phyloP scores from a whole-genome alignment of 2,888 invertebrate species.

The Pristionchus fissidentatus region DNA sequence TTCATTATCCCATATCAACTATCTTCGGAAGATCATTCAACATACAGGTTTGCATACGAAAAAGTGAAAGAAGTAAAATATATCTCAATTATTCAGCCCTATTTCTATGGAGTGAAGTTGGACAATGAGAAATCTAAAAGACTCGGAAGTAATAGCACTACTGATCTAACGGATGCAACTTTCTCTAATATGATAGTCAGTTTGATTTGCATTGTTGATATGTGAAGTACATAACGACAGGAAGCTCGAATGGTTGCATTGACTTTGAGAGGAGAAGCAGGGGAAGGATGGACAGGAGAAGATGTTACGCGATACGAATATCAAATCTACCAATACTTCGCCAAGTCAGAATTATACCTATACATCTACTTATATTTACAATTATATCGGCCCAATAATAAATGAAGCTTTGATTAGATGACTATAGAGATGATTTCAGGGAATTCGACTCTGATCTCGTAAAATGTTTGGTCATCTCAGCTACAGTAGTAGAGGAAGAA shows the following conservation, averaged over 20 bases:
- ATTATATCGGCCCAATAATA: too few species aligned
- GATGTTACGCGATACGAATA: conserved; percentile 69
- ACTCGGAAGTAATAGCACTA: neutral
- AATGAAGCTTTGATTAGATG: neutral
- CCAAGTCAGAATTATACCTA: conserved; percentile 53
- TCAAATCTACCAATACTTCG: conserved; percentile 68
- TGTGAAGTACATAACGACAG: neutral
- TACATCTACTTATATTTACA: too few species aligned
- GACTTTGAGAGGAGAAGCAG: conserved; percentile 67
- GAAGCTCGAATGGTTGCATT: conserved; percentile 60
- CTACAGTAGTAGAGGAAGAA: conserved; percentile 70
- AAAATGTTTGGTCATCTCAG: conserved; percentile 67
- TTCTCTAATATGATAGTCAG: conserved; percentile 60
- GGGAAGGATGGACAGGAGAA: conserved; percentile 68
- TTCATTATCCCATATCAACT: conserved; percentile 67
- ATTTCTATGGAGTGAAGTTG: conserved; percentile 71
- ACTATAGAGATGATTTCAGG: conserved; percentile 56
- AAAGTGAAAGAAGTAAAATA: neutral
- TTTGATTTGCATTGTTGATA: conserved; percentile 50
- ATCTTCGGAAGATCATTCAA: conserved; percentile 69
- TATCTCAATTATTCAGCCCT: conserved; percentile 57
- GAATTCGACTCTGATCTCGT: conserved; percentile 63
- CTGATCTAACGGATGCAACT: neutral
- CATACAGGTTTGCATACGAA: conserved; percentile 53
- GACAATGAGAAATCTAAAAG: neutral